These are phyloP conservation scores for Psilanteris sp. DNA, from an alignment of 1,140 invertebrate genomes.

Conservation along the genomic window DNA sequence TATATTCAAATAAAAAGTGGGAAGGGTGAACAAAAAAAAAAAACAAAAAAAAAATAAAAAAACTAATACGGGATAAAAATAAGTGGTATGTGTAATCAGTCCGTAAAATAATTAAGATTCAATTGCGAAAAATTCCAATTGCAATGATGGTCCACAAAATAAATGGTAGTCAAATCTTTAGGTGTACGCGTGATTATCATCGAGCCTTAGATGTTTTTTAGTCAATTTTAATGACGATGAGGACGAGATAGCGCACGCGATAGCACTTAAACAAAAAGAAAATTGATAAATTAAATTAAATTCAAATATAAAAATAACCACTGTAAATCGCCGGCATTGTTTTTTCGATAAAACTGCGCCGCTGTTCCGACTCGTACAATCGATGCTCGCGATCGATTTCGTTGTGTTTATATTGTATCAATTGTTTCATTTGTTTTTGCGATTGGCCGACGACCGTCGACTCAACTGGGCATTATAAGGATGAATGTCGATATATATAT, in stretches of 20 bases:
- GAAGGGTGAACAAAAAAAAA: conserved; percentile 16
- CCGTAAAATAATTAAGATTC: conserved; percentile 20
- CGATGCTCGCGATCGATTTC: conserved; percentile 19
- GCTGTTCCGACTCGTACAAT: conserved; percentile 65
- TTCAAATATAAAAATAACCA: conserved; percentile 4
- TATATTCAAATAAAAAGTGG: conserved; percentile 25
- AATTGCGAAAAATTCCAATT: conserved; percentile 18
- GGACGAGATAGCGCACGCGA: conserved; percentile 8
- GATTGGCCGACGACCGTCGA: conserved; percentile 29
- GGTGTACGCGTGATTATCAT: conserved; percentile 24
- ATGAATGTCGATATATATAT: conserved; percentile 12
- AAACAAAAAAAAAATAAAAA: conserved; percentile 8
- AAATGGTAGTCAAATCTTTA: conserved; percentile 35
- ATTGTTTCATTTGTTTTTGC: conserved; percentile 14
- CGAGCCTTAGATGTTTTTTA: conserved; percentile 52
- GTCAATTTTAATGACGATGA: conserved; percentile 45
- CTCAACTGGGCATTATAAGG: conserved; percentile 59
- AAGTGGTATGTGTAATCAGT: conserved; percentile 9
- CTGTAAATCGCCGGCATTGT: conserved; percentile 14
- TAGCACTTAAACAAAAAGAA: not conserved
- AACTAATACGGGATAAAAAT: not conserved
- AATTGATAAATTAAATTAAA: not conserved
- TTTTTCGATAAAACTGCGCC: conserved; percentile 25
- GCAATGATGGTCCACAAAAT: conserved; percentile 24
- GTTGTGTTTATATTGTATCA: conserved; percentile 19